phyloP scores from a whole-genome alignment of 2,888 invertebrate species.

The Calliopum simillimum region DNA sequence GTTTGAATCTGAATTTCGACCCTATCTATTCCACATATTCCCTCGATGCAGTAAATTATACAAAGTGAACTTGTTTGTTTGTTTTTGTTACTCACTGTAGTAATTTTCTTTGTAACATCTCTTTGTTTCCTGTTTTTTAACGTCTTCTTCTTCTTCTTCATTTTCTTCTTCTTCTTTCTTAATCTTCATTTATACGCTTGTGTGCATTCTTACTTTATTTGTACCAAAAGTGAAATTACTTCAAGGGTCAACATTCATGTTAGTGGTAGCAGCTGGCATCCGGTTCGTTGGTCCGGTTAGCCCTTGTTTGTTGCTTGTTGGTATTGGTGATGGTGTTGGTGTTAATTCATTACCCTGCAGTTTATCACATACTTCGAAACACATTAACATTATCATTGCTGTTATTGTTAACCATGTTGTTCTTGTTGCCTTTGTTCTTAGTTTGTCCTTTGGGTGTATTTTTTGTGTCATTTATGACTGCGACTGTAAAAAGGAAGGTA shows the following conservation, averaged over 20 bases:
- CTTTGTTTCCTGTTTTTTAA: neutral
- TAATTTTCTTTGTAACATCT: no score
- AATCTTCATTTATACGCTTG: neutral
- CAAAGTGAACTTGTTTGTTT: no score
- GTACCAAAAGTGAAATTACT: conserved; percentile 14
- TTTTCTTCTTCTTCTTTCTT: no score
- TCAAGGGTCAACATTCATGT: conserved; percentile 17
- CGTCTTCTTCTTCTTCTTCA: no score
- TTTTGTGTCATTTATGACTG: neutral
- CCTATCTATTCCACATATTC: no score
- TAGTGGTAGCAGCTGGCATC: conserved; percentile 30
- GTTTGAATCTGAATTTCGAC: no score
- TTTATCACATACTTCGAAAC: conserved; percentile 40
- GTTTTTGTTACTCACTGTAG: no score
- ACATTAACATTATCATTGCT: conserved; percentile 29
- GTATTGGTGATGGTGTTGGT: conserved; percentile 30
- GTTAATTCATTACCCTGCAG: conserved; percentile 43
- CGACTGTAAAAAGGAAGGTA: neutral
- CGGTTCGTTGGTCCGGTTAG: neutral
- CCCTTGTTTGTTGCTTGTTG: neutral
- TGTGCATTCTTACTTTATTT: neutral
- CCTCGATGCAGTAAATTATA: no score
- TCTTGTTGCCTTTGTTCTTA: no score
- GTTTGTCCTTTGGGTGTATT: no score
- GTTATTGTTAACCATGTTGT: conserved; percentile 38